Conservation (phyloP, 2,888 invertebrate species). For the Heliconius sara region DNA sequence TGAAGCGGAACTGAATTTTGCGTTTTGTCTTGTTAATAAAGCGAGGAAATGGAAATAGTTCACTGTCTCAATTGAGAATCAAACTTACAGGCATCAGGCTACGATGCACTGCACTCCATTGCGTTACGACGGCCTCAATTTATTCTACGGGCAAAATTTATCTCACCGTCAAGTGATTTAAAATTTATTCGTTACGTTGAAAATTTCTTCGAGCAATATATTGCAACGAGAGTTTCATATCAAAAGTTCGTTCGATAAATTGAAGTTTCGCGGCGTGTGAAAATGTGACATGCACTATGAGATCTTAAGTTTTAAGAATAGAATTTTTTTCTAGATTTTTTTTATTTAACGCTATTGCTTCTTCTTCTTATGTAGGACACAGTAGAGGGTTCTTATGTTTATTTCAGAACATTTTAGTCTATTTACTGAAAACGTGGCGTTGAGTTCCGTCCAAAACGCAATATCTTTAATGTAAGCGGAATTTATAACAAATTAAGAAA, state of each 20-base stretch:
- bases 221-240: slow-evolving; percentile 20
- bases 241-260: slow-evolving; percentile 8
- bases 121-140: not conserved
- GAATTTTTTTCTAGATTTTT: not conserved
- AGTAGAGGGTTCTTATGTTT: not conserved
- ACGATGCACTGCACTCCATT: not conserved
- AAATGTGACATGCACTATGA: not conserved
- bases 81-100: not conserved
- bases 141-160: not conserved
- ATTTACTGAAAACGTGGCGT: not conserved
- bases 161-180: not conserved
- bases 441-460: not conserved
- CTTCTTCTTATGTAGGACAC: not conserved
- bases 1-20: not conserved
- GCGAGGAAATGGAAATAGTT: not conserved
- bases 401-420: not conserved
- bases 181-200: not conserved
- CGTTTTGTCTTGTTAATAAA: not conserved
- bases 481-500: no score
- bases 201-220: slow-evolving; percentile 4
- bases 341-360: no score
- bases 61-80: not conserved
- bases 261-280: slow-evolving; percentile 13
- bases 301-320: not conserved
- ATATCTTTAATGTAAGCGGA: no score